These are phyloP conservation scores for Eupristina koningsbergeri DNA, from an alignment of 1,140 invertebrate genomes.

Conservation along the genomic window DNA sequence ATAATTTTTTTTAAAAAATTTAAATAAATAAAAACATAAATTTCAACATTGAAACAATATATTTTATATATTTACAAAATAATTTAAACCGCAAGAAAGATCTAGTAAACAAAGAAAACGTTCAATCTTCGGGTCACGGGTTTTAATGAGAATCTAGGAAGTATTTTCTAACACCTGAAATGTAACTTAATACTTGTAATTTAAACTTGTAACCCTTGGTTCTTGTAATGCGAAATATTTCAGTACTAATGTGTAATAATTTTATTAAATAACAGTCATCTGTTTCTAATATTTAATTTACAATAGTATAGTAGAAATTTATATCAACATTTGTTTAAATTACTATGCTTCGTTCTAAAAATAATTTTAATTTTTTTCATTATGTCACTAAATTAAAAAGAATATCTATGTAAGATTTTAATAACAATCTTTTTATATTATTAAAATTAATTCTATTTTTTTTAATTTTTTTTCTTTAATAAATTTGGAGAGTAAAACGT, in stretches of 20 bases:
- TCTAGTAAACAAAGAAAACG: background rate
- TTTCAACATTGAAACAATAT: no score
- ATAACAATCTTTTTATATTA: background rate
- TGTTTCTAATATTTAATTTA: background rate
- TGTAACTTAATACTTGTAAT: background rate
- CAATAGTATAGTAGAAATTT: no score
- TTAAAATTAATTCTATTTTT: background rate
- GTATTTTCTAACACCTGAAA: constrained; percentile 10
- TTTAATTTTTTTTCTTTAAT: background rate
- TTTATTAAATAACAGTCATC: background rate
- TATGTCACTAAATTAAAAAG: no score
- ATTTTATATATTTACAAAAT: background rate
- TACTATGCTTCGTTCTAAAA: no score
- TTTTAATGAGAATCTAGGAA: background rate
- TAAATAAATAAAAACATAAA: no score
- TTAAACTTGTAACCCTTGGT: background rate
- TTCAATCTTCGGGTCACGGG: background rate
- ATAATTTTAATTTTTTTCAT: no score
- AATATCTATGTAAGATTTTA: no score
- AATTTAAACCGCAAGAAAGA: background rate
- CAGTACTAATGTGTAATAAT: background rate
- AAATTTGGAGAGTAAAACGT: background rate
- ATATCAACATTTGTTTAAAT: no score
- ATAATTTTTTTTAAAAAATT: no score
- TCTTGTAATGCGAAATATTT: background rate